Evolutionary conservation across 2,797 vertebrate species (phyloP), one percentile per base, ranked within the genome.

Genomic region (Holocentrus rufus): DNA sequence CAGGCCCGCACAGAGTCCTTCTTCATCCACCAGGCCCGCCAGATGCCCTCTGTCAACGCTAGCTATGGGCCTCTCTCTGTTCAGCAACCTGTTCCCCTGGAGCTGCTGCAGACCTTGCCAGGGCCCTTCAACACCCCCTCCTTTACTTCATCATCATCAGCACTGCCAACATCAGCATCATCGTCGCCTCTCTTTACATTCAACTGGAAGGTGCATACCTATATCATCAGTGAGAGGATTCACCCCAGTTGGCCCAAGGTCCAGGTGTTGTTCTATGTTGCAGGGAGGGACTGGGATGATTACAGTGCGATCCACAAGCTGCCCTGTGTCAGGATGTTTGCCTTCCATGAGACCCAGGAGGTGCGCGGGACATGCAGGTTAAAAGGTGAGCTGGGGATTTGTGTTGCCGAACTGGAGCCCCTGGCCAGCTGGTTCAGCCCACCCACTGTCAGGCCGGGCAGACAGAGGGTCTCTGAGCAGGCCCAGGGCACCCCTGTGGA

Each of bases 1-100:
- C 96, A 94, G 65, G 93, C 95, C 69, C 91, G 97, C 9, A 94
- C 95, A 0, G 95, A 97, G 64, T 94, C 96, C 0, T 98, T 99
- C 91, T 97, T 97, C 82, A 92, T 96, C 0, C 95, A 96, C 78
- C 94, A 95, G 82, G 94, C 97, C 76, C 92, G 90, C 76, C 93
- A 92, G 42, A 92, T 90, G 4, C 98, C 96, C 0, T 69, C 91
- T 0, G 17, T 99, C 34, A 97, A 96, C 8, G 95, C 94, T 70
- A 98, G 94, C 88, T 98, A 96, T 0, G 98, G 98, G 13, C 97
- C 97, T 0, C 93, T 97, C 56, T 95, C 95, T 0, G 92, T 94
- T 0, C 94, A 97, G 56, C 95, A 95, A 53, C 81, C 90, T 0
- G 91, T 99, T n/a, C 95, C 97, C 7, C 92, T 91, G 78, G 96